Base-by-base conservation (phyloP, 2,113 vertebrate genomes). In the Carassius carassius region DNA sequence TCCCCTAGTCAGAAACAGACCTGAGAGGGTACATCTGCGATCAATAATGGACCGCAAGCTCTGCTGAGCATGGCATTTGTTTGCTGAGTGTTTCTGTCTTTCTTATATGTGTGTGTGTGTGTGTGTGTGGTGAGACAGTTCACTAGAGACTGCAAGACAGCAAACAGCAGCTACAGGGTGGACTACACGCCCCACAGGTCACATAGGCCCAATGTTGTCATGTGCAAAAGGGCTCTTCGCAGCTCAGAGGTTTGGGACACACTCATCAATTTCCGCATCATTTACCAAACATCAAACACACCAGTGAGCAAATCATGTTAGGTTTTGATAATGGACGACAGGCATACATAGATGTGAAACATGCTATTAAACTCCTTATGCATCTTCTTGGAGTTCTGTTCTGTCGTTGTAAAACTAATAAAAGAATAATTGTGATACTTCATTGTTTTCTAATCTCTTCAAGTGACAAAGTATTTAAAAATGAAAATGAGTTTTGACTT, bases 191-290 rank as follows among this genome's bases (percentile, higher is more conserved):
- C 92, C 62, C 91, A 91, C 78, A 80, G 88, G 89, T 90, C 92
- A 84, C 84, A 87, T 88, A 80, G 81, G 83, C 91, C 93, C 62
- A 92, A 94, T 87, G 73, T 86, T 83, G 90, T 63, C 58, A 85
- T 88, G 85, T 90, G 90, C 76, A 87, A 91, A 89, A 87, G 58
- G 41, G 90, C 88, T 73, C 82, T 88, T 84, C 92, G 88, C 80
- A 92, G 91, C 91, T 89, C 93, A 85, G 93, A 95, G 93, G 94
- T 95, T 90, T 92, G 90, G 82, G 83, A 78, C 86, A 84, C 86
- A 86, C 85, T 76, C 89, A 75, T 67, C 62, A 29, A 32, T 83
- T 81, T 37, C 25, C 47, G 32, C 69, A 60, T 83, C 51, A 62
- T 75, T 73, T 75, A 58, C 44, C 41, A 51, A 56, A 44, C 69